Conservation (phyloP, 2,113 vertebrate species). For the Odontesthes bonariensis region DNA sequence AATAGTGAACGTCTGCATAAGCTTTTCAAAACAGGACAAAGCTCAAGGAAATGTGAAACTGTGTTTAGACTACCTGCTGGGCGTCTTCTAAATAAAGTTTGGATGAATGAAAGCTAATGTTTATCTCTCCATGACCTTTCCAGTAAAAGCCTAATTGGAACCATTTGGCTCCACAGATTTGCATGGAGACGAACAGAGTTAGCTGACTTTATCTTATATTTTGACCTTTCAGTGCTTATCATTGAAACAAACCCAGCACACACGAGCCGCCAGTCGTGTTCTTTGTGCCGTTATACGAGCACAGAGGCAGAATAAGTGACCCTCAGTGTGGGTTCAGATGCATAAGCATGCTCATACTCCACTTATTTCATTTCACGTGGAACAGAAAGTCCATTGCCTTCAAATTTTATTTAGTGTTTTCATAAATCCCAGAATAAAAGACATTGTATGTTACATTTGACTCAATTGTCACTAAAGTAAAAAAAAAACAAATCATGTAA, state of each 20-base stretch:
- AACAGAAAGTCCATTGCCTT: too few species aligned
- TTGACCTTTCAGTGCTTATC: conserved; percentile 6
- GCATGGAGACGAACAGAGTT: background rate
- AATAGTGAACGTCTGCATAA: conserved; percentile 34
- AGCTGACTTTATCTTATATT: conserved; percentile 2
- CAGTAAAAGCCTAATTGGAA: background rate
- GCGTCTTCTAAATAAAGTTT: conserved; percentile 20
- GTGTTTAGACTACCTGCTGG: conserved; percentile 41
- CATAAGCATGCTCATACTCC: too few species aligned
- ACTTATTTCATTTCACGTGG: too few species aligned
- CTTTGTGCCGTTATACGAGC: too few species aligned
- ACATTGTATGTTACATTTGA: too few species aligned
- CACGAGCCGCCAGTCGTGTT: too few species aligned
- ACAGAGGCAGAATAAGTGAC: too few species aligned
- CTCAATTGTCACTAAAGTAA: too few species aligned
- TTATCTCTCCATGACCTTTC: conserved; percentile 10
- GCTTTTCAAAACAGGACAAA: conserved; percentile 44
- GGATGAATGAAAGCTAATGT: conserved; percentile 11
- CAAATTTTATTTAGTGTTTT: too few species aligned
- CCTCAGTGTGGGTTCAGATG: too few species aligned
- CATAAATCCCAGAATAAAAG: too few species aligned
- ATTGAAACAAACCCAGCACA: conserved; percentile 6
- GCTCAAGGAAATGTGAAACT: conserved; percentile 30
- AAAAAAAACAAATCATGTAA: background rate
- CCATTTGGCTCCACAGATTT: background rate